Evolutionary conservation across 2,113 vertebrate species (phyloP), one percentile per base, ranked within the genome.

Genomic region (Lophius piscatorius): DNA sequence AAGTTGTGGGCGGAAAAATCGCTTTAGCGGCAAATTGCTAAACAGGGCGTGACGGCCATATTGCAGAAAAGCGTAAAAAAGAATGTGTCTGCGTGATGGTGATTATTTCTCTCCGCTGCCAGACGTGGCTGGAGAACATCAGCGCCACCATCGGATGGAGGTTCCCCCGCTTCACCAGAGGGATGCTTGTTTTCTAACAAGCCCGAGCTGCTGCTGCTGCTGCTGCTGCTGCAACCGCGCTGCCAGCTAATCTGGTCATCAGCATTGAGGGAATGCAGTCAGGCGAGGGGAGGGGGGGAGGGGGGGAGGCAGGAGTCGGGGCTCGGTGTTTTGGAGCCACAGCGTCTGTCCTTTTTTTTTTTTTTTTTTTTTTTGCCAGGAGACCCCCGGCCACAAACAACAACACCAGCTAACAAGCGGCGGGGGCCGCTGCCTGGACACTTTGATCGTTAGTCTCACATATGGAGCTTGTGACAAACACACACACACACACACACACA

Each of bases 371-470:
- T 41, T 40, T 55, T 40, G 75, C 80, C 61, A 35, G 76, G 56
- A 74, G 81, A 86, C 81, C 83, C 42, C 70, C 54, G 64, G 86
- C 81, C 81, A 79, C 84, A 87, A 86, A 83, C 79, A 87, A 84
- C 80, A 80, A 63, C 81, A 79, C 17, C 31, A 58, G 74, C 86
- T 86, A 85, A 88, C 33, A 44, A 83, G 79, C 46, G 26, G 28
- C 67, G 11, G 77, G 52, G 40, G 70, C 50, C 67, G 18, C 58
- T 20, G 47, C 28, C 22, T 31, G 58, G 13, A 35, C 57, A 64
- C 85, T 90, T 88, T 90, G 82, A 90, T 90, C 66, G 63, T 78
- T 46, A 48, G 76, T 77, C 80, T 68, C 83, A 88, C 90, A 88
- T 80, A 74, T 90, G 88, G 87, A 84, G 51, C 80, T 66, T 72